phyloP scores from a whole-genome alignment of 2,888 invertebrate species.

The Tachystola acroxantha region DNA sequence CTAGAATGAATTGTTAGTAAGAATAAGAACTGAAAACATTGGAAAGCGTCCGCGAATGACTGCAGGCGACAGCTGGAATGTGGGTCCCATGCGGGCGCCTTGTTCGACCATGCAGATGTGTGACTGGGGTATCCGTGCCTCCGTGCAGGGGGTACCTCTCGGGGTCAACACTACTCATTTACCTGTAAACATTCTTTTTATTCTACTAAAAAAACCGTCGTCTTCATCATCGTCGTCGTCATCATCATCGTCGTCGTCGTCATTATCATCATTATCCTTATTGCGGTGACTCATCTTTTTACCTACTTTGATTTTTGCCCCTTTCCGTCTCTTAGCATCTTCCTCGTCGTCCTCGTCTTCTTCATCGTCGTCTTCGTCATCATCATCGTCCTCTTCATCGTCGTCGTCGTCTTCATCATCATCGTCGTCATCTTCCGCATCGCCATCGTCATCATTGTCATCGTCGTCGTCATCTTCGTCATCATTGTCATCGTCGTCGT shows the following conservation, averaged over 20 bases:
- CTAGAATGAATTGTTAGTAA: conserved; percentile 74
- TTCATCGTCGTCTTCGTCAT: conserved; percentile 59
- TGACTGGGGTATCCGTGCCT: conserved; percentile 50
- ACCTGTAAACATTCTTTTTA: conserved; percentile 75
- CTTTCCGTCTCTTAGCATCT: conserved; percentile 39
- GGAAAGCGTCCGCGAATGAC: conserved; percentile 79
- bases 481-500: conserved; percentile 48
- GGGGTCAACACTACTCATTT: conserved; percentile 60
- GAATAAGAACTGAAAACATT: conserved; percentile 70
- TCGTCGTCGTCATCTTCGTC: conserved; percentile 55
- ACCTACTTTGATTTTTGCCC: conserved; percentile 28
- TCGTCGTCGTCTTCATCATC: conserved; percentile 53
- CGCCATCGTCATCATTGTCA: conserved; percentile 38
- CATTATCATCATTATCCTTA: conserved; percentile 44
- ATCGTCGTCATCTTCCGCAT: conserved; percentile 61
- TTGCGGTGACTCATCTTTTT: conserved; percentile 31
- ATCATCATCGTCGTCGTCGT: conserved; percentile 67
- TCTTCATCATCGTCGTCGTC: conserved; percentile 69
- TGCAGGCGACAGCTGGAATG: conserved; percentile 81
- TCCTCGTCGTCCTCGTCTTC: conserved; percentile 50
- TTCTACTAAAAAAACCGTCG: conserved; percentile 68
- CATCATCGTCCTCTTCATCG: conserved; percentile 47
- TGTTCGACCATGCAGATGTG: conserved; percentile 73
- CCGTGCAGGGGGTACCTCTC: conserved; percentile 56
- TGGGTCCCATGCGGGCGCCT: conserved; percentile 66